Evolutionary conservation across 2,797 vertebrate genomes (phyloP).

Genomic region (Sandelia bainsii): DNA sequence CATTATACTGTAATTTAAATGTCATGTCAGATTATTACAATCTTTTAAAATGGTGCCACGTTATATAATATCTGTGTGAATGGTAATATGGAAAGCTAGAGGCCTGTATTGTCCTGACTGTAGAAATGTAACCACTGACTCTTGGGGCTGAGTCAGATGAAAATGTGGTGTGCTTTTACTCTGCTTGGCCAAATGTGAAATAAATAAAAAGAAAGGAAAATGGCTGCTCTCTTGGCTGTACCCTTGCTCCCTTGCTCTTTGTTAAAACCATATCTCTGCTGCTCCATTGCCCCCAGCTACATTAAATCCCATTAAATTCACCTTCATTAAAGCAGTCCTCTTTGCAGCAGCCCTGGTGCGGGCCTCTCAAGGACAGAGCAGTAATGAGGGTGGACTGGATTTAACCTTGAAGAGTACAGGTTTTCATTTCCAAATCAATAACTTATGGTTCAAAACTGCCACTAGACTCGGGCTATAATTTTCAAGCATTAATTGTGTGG

Average conservation of each 20-base stretch:
- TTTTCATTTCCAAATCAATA: constrained; percentile 92
- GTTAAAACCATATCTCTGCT: constrained; percentile 90
- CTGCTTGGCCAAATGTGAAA: constrained; percentile 83
- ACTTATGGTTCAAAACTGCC: constrained; percentile 87
- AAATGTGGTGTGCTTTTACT: constrained; percentile 81
- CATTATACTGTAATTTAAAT: constrained; percentile 6
- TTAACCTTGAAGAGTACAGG: constrained; percentile 90
- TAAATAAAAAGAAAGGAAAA: constrained; percentile 88
- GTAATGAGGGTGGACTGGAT: constrained; percentile 88
- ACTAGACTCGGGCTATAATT: constrained; percentile 87
- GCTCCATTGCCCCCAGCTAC: constrained; percentile 89
- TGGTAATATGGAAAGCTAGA: constrained; percentile 60
- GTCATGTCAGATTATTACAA: constrained; percentile 8
- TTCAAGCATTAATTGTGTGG: constrained; percentile 86
- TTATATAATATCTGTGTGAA: constrained; percentile 67
- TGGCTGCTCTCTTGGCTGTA: constrained; percentile 85
- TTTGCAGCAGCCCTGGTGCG: constrained; percentile 81
- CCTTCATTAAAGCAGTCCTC: constrained; percentile 90
- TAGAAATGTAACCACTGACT: constrained; percentile 78
- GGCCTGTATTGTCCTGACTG: constrained; percentile 58
- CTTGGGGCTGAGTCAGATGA: constrained; percentile 80
- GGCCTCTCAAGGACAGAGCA: constrained; percentile 88
- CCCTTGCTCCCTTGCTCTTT: constrained; percentile 88
- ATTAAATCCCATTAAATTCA: constrained; percentile 93
- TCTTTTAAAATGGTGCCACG: constrained; percentile 50